A percentile compares a stretch with the other conserved stretches of the same genome.
Evolutionary conservation across 2,888 invertebrate species (phyloP).

Genomic region (Agrypnus murinus): DNA sequence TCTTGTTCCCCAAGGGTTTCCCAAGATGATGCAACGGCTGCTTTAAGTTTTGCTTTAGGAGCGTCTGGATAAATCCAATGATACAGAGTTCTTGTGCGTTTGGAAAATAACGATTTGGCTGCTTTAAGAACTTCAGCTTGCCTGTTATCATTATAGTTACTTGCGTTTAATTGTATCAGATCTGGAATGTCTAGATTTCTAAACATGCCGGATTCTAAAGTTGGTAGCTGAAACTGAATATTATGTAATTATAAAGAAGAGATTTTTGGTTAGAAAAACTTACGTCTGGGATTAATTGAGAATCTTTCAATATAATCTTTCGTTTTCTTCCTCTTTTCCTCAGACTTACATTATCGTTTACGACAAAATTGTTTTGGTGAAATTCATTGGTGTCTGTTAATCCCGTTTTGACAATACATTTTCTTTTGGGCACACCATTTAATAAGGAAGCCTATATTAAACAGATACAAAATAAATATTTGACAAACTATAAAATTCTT

Average conservation of each 20-base stretch:
- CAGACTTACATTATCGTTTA: too few species aligned
- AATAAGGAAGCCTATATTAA: too few species aligned
- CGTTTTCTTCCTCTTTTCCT: conserved; percentile 48
- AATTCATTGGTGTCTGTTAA: too few species aligned
- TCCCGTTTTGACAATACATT: too few species aligned
- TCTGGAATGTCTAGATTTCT: conserved; percentile 23
- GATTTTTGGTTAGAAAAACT: neutral
- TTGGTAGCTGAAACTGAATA: conserved; percentile 18
- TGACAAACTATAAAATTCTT: too few species aligned
- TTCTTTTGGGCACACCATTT: too few species aligned
- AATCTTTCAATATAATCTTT: conserved; percentile 6
- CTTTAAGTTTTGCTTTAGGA: conserved; percentile 69
- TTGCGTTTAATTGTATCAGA: neutral
- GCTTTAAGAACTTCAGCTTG: conserved; percentile 68
- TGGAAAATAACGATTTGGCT: conserved; percentile 71
- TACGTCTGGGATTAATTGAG: neutral
- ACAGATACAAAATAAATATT: too few species aligned
- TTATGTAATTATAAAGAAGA: neutral
- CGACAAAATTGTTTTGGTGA: too few species aligned
- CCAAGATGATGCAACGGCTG: conserved; percentile 69
- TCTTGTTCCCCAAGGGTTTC: conserved; percentile 67
- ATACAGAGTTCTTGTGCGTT: conserved; percentile 70
- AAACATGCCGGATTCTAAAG: neutral
- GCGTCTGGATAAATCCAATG: conserved; percentile 72
- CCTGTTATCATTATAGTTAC: conserved; percentile 27